These are phyloP conservation scores for Acanthiza pusilla DNA, from an alignment of 2,797 vertebrate genomes.

Conservation along the genomic window DNA sequence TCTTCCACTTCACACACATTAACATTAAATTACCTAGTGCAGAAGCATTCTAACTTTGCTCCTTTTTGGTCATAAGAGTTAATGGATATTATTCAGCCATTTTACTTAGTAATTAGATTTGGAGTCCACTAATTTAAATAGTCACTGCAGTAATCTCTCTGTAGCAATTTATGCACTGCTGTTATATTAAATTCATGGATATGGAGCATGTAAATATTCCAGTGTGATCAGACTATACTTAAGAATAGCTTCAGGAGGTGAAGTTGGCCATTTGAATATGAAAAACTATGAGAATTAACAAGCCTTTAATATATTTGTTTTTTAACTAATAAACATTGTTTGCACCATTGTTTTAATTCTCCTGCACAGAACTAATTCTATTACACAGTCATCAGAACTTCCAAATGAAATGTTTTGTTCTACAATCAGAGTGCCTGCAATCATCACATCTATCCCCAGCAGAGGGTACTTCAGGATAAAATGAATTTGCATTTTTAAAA, in stretches of 20 bases:
- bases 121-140: not conserved
- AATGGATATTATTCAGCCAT: not conserved
- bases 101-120: constrained; percentile 15
- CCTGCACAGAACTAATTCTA: not conserved
- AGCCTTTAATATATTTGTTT: not conserved
- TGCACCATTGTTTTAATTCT: not conserved
- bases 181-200: not conserved
- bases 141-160: not conserved
- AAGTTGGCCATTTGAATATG: not conserved
- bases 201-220: not conserved
- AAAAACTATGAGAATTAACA: not conserved
- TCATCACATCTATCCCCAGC: not conserved
- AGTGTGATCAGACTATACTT: not conserved
- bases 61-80: not conserved
- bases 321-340: not conserved
- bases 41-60: not conserved
- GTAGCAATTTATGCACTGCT: not conserved
- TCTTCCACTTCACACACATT: not conserved
- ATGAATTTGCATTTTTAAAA: not conserved
- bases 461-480: not conserved
- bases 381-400: not conserved
- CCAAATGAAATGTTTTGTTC: not conserved
- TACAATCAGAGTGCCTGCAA: not conserved
- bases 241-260: not conserved
- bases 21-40: not conserved